These are phyloP conservation scores for Drosophila athabasca DNA, from an alignment of 1,140 invertebrate genomes.

Conservation along the genomic window DNA sequence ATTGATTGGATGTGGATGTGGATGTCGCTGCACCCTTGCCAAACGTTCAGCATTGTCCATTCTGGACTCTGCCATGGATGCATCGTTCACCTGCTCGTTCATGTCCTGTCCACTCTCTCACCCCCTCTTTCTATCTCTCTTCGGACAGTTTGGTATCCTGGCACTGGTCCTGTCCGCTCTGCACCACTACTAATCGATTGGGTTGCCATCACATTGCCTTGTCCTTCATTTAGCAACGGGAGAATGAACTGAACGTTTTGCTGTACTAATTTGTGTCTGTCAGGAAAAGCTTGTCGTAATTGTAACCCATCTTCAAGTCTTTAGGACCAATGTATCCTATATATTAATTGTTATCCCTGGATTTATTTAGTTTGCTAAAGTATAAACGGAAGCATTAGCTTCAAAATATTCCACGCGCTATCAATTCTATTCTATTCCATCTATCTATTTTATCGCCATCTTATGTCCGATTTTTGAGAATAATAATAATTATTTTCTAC, in stretches of 20 bases:
- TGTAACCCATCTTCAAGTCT: no score
- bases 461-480: no score
- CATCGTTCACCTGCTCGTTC: constrained; percentile 21
- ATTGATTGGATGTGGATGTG: no score
- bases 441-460: no score
- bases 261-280: constrained; percentile 23
- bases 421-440: no score
- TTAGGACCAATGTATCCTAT: no score
- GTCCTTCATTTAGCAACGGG: constrained; percentile 18
- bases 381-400: no score
- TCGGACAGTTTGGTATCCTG: constrained; percentile 1
- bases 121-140: constrained; percentile 31
- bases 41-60: constrained; percentile 25
- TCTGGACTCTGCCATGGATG: constrained; percentile 4
- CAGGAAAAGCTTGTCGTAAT: no score
- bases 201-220: constrained; percentile 35
- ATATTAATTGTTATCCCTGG: no score
- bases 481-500: no score
- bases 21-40: neutral
- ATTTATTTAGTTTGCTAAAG: no score
- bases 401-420: no score
- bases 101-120: constrained; percentile 2
- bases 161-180: constrained; percentile 25
- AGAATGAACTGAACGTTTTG: constrained; percentile 6
- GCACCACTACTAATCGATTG: constrained; percentile 39